phyloP scores from a whole-genome alignment of 2,888 invertebrate species.

The Eugnorisma glareosa region DNA sequence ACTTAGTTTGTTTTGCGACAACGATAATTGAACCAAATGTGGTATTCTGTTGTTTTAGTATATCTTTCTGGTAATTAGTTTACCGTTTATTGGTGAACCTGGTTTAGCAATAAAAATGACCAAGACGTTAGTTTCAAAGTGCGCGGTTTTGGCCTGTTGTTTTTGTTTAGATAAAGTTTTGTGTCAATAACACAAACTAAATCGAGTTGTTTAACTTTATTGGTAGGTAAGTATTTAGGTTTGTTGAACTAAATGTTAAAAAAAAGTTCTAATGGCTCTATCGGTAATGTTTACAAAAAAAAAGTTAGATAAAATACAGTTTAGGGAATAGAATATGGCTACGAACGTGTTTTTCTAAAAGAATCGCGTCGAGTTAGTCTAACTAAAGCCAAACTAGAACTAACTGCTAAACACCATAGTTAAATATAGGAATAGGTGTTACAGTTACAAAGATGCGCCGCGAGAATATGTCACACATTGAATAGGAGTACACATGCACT shows the following conservation, averaged over 20 bases:
- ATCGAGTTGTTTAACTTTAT: background rate
- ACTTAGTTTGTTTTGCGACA: conserved; percentile 56
- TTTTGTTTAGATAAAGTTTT: conserved; percentile 59
- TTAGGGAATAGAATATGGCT: background rate
- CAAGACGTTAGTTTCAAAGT: conserved; percentile 3
- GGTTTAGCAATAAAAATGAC: conserved; percentile 21
- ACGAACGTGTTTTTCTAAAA: conserved; percentile 8
- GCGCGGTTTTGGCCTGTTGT: conserved; percentile 30
- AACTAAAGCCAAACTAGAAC: conserved; percentile 3
- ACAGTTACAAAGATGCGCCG: conserved; percentile 41
- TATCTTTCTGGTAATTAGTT: conserved; percentile 13
- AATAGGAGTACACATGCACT: background rate
- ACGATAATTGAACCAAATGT: conserved; percentile 60
- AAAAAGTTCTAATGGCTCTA: background rate
- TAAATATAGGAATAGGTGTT: conserved; percentile 38
- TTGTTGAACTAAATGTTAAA: conserved; percentile 6
- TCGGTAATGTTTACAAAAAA: conserved; percentile 17
- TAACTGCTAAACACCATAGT: conserved; percentile 14
- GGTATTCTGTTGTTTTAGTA: conserved; percentile 48
- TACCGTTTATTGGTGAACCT: conserved; percentile 18
- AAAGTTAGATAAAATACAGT: background rate
- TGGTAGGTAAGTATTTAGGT: background rate
- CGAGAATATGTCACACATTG: conserved; percentile 24
- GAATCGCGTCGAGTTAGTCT: background rate
- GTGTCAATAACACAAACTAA: conserved; percentile 12